These are phyloP conservation scores for Melipona bicolor DNA, from an alignment of 2,888 invertebrate species.

Conservation along the genomic window DNA sequence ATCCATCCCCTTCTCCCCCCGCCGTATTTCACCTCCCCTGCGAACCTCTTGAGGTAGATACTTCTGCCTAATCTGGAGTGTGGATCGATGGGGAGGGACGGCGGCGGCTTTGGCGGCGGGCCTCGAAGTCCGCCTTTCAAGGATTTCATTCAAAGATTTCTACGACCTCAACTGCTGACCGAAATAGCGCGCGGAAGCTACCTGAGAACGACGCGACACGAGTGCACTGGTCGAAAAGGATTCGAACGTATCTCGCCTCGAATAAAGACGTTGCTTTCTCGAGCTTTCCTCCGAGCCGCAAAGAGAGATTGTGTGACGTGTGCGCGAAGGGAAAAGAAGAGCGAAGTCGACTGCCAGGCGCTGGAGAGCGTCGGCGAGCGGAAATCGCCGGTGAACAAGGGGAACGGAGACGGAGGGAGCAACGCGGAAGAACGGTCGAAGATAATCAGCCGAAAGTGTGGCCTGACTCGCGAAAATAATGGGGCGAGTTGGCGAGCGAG, in stretches of 20 bases:
- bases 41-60: slow-evolving; percentile 44
- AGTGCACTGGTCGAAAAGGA: slow-evolving; percentile 37
- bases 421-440: slow-evolving; percentile 3
- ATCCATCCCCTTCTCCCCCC: slow-evolving; percentile 22
- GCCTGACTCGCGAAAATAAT: slow-evolving; percentile 12
- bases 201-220: slow-evolving; percentile 40
- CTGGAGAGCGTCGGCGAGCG: neutral
- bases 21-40: slow-evolving; percentile 43
- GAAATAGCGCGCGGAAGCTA: slow-evolving; percentile 20
- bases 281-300: slow-evolving; percentile 8
- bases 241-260: slow-evolving; percentile 27
- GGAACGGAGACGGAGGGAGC: neutral
- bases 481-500: slow-evolving; percentile 8
- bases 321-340: neutral
- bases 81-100: slow-evolving; percentile 56
- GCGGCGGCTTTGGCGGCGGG: slow-evolving; percentile 43
- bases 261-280: slow-evolving; percentile 34
- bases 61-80: slow-evolving; percentile 58
- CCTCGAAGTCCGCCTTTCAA: slow-evolving; percentile 42
- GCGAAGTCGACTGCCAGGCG: neutral
- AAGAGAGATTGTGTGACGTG: slow-evolving; percentile 17
- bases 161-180: slow-evolving; percentile 27
- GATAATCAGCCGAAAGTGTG: slow-evolving; percentile 28
- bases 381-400: neutral
- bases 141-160: slow-evolving; percentile 68